phyloP scores from a whole-genome alignment of 2,888 invertebrate genomes.

The Odontothrips loti region DNA sequence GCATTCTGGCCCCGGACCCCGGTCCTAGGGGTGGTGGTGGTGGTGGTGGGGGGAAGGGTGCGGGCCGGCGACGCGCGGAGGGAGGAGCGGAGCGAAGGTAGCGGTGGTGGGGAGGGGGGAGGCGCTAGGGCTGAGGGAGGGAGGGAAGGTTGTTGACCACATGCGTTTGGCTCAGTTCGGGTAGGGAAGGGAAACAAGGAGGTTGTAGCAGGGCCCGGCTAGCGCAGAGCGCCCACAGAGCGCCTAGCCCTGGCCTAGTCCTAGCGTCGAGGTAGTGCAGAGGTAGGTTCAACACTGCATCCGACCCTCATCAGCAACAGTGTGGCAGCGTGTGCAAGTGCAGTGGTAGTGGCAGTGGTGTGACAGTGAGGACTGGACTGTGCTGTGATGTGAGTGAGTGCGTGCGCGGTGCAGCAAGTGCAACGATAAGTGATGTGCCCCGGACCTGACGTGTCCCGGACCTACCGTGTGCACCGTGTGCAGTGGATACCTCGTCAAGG shows the following conservation, averaged over 20 bases:
- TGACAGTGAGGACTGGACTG: background rate
- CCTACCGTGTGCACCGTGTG: too few relatives aligned
- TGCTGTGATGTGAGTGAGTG: background rate
- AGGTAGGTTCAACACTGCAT: background rate
- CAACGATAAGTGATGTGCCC: too few relatives aligned
- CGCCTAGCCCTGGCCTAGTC: background rate
- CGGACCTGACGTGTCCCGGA: too few relatives aligned
- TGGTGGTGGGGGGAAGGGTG: slow-evolving; percentile 50
- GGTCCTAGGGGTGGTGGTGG: slow-evolving; percentile 46
- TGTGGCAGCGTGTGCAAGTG: background rate
- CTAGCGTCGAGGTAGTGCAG: background rate
- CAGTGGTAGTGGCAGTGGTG: background rate
- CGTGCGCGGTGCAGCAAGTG: too few relatives aligned
- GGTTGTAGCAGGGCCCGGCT: slow-evolving; percentile 11
- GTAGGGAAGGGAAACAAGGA: slow-evolving; percentile 30
- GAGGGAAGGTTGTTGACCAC: slow-evolving; percentile 33
- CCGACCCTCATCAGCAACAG: background rate
- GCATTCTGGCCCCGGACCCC: slow-evolving; percentile 47
- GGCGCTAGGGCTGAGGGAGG: slow-evolving; percentile 48
- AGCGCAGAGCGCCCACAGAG: background rate
- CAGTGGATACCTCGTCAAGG: too few relatives aligned
- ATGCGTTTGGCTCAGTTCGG: slow-evolving; percentile 27
- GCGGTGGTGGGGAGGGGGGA: slow-evolving; percentile 44
- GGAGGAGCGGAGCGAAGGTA: slow-evolving; percentile 37
- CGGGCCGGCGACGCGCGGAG: slow-evolving; percentile 39